phyloP scores from a whole-genome alignment of 2,797 vertebrate genomes.

The Poeciliopsis infans region DNA sequence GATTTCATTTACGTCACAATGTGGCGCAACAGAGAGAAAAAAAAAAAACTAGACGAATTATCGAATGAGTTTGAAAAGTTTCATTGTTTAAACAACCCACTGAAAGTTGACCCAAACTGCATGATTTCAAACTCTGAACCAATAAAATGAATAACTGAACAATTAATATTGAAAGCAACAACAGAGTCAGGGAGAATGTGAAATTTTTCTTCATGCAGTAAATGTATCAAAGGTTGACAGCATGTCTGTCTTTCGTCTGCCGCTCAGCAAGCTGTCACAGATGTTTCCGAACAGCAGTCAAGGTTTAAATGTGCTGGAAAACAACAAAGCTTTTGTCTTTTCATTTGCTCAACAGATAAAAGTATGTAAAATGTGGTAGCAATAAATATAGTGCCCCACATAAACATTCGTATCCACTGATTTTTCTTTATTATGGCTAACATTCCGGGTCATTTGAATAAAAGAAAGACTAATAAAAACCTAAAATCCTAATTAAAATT shows the following conservation, averaged over 20 bases:
- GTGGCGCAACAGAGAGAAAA: conserved; percentile 3
- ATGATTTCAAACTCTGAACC: conserved; percentile 12
- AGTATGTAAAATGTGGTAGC: conserved; percentile 39
- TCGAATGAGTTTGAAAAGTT: conserved; percentile 21
- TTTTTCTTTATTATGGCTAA: not conserved
- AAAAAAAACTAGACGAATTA: conserved; percentile 25
- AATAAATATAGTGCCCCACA: conserved; percentile 9
- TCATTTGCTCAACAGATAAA: conserved; percentile 33
- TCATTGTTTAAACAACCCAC: not conserved
- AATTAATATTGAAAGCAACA: not conserved
- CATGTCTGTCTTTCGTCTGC: conserved; percentile 30
- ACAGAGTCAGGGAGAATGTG: not conserved
- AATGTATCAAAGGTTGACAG: conserved; percentile 42
- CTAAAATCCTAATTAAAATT: not conserved
- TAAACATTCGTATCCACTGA: not conserved
- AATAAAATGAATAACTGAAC: conserved; percentile 10
- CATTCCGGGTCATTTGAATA: not conserved
- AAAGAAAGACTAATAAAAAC: not conserved
- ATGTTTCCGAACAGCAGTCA: conserved; percentile 65
- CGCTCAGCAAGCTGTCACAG: conserved; percentile 65
- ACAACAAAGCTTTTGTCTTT: conserved; percentile 60
- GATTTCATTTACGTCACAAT: not conserved
- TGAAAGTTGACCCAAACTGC: conserved; percentile 15
- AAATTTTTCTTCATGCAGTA: conserved; percentile 31
- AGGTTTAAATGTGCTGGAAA: conserved; percentile 63